These are phyloP conservation scores for Plusia festucae DNA, from an alignment of 2,888 invertebrate species.

Conservation along the genomic window DNA sequence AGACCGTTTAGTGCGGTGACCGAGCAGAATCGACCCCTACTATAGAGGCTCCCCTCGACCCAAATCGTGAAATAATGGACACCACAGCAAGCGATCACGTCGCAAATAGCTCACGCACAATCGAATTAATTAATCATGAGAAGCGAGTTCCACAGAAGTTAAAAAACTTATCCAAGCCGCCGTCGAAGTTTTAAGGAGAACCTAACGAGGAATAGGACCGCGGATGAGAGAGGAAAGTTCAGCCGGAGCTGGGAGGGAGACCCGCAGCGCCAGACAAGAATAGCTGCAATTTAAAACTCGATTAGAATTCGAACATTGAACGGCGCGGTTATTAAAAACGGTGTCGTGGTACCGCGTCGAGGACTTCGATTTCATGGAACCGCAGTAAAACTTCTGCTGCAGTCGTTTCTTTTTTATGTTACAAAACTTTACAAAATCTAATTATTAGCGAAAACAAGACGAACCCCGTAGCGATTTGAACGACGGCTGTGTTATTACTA, in stretches of 20 bases:
- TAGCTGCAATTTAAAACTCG: conserved; percentile 89
- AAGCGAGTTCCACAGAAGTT: conserved; percentile 80
- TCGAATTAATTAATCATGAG: conserved; percentile 88
- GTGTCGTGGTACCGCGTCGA: conserved; percentile 67
- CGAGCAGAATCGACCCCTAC: conserved; percentile 80
- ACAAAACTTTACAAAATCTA: conserved; percentile 59
- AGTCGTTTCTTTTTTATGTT: conserved; percentile 56
- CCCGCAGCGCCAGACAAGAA: conserved; percentile 83
- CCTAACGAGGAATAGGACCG: conserved; percentile 85
- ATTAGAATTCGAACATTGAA: conserved; percentile 87
- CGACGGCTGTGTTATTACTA: conserved; percentile 36
- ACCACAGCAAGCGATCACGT: conserved; percentile 77
- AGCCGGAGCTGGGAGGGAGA: conserved; percentile 66
- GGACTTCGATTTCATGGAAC: conserved; percentile 64
- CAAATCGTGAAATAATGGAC: conserved; percentile 84
- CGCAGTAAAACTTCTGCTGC: conserved; percentile 65
- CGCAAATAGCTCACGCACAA: conserved; percentile 84
- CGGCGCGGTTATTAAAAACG: conserved; percentile 83
- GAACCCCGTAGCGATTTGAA: conserved; percentile 45
- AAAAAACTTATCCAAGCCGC: conserved; percentile 84
- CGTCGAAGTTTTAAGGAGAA: conserved; percentile 86
- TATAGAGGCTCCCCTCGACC: conserved; percentile 74
- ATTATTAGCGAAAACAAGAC: conserved; percentile 55
- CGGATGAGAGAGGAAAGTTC: conserved; percentile 85
- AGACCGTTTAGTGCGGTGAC: conserved; percentile 83